Evolutionary conservation across 2,797 vertebrate species (phyloP), one percentile per base, ranked within the genome.

Genomic region (Microctenopoma stevenorrisi): DNA sequence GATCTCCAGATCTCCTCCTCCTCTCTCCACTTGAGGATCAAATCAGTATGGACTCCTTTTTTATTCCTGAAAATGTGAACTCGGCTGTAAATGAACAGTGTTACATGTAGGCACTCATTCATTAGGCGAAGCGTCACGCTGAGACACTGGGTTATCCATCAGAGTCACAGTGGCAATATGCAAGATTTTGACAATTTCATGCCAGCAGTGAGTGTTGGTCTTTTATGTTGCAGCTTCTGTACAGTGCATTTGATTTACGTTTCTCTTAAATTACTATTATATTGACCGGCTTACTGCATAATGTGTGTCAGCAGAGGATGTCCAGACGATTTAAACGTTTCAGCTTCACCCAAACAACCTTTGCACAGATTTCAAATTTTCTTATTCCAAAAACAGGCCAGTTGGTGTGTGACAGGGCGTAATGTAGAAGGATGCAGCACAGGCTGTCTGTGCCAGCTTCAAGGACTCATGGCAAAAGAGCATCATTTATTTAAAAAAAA

Each of bases 311-410:
- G 68, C 26, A 48, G 68, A 75, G 53, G 69, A 76, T 53, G 57
- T 13, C 61, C 70, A 55, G 51, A 53, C 72, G 40, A 58, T 66
- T 28, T 69, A 76, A 62, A 64, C 54, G 60, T 18, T 48, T 79
- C 66, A 52, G 15, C 43, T 55, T 78, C 64, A 66, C 30, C 58
- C 16, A 8, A 71, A 26, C 57, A 54, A 64, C 71, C 65, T 73
- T 64, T 70, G 42, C 68, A 66, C 63, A 64, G 57, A 78, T 79
- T 75, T 75, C 22, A 46, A 76, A 79, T 78, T 81, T 79, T 83
- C 40, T 50, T 25, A 30, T 71, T 52, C 59, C 40, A 40, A 49
- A 64, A 57, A 56, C 49, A 18, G 69, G 54, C 68, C 58, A 64
- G 51, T 59, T 38, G 11, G 66, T 55, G 44, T 10, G 16, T 76